phyloP scores from a whole-genome alignment of 2,113 vertebrate species.

The Rallus limicola region DNA sequence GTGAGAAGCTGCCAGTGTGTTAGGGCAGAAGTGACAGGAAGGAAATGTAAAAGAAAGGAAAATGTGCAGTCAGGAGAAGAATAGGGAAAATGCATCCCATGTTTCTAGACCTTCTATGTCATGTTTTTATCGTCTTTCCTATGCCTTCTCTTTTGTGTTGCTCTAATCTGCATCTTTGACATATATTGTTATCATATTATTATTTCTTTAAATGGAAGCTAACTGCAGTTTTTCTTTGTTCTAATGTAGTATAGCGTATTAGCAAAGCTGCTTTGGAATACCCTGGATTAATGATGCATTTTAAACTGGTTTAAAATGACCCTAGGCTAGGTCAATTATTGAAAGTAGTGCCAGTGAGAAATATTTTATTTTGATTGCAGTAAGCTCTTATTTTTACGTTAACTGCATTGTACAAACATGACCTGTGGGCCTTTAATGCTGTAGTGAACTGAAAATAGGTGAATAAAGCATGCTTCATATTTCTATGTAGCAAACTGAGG shows the following conservation, averaged over 20 bases:
- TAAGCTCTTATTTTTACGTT: conserved; percentile 59
- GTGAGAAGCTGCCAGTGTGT: neutral
- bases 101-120: neutral
- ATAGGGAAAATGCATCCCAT: neutral
- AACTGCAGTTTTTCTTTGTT: conserved; percentile 32
- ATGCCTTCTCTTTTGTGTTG: neutral
- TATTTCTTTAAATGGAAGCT: neutral
- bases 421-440: neutral
- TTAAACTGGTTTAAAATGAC: conserved; percentile 69
- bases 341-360: conserved; percentile 25
- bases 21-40: neutral
- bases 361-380: conserved; percentile 69
- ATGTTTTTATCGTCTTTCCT: neutral
- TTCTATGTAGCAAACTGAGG: neutral
- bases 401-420: conserved; percentile 26
- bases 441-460: neutral
- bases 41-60: neutral
- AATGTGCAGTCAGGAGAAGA: neutral
- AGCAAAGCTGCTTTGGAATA: conserved; percentile 69
- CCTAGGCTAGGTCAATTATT: conserved; percentile 73
- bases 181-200: neutral
- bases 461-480: neutral
- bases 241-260: conserved; percentile 68
- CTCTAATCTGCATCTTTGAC: neutral
- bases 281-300: conserved; percentile 75